These are phyloP conservation scores for Drosophila dunni DNA, from an alignment of 1,140 invertebrate genomes.

Conservation along the genomic window DNA sequence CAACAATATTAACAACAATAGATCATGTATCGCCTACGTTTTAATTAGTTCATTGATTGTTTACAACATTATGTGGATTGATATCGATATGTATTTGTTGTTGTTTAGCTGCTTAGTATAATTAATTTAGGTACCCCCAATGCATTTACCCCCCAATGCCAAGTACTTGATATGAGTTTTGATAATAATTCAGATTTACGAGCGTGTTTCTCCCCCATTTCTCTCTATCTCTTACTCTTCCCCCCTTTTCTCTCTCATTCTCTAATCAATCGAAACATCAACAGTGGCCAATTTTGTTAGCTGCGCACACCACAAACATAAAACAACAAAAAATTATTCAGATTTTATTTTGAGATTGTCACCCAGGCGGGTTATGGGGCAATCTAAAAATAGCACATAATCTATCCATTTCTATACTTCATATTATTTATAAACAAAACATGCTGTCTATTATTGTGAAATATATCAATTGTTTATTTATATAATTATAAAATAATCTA, in stretches of 20 bases:
- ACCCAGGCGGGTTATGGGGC: conserved; percentile 54
- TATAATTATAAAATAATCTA: conserved; percentile 15
- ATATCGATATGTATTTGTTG: conserved; percentile 35
- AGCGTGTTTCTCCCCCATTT: conserved; percentile 12
- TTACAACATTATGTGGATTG: conserved; percentile 43
- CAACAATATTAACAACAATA: conserved; percentile 31
- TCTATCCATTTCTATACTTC: conserved; percentile 47
- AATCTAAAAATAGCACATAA: conserved; percentile 57
- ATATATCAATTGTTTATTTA: conserved; percentile 9
- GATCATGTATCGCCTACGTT: conserved; percentile 39
- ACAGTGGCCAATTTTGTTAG: conserved; percentile 14
- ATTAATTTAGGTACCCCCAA: conserved; percentile 26
- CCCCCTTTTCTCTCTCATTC: no score
- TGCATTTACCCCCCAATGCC: conserved; percentile 3
- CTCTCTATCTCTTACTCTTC: background rate
- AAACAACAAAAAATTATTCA: conserved; percentile 32
- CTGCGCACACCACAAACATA: conserved; percentile 1
- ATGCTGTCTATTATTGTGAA: conserved; percentile 45
- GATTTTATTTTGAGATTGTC: conserved; percentile 50
- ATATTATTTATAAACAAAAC: conserved; percentile 65
- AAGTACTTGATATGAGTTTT: conserved; percentile 28
- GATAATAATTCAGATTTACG: conserved; percentile 48
- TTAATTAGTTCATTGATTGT: conserved; percentile 44
- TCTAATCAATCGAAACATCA: conserved; percentile 4
- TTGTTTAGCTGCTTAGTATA: conserved; percentile 21